phyloP scores from a whole-genome alignment of 2,113 vertebrate species.

The Pituophis catenifer region DNA sequence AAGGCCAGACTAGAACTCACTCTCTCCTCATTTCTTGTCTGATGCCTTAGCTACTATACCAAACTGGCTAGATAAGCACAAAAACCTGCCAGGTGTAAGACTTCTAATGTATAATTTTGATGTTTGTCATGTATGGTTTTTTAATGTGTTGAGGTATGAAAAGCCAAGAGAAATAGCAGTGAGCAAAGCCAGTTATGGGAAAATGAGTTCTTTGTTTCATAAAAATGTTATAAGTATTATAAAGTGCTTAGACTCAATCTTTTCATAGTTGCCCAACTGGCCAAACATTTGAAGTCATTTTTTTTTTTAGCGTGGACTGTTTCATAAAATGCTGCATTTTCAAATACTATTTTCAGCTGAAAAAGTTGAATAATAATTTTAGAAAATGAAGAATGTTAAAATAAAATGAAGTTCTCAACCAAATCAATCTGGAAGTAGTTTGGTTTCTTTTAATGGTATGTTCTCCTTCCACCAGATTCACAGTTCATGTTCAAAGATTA shows the following conservation, averaged over 20 bases:
- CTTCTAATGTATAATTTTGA: conserved; percentile 43
- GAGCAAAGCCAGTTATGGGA: conserved; percentile 56
- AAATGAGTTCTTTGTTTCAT: conserved; percentile 48
- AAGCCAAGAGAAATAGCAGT: conserved; percentile 56
- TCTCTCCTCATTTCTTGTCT: not conserved
- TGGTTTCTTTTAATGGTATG: not conserved
- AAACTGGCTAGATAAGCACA: conserved; percentile 6
- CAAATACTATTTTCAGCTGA: conserved; percentile 21
- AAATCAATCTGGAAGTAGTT: accelerated
- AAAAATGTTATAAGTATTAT: conserved; percentile 48
- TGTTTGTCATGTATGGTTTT: conserved; percentile 51
- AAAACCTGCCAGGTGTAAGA: conserved; percentile 44
- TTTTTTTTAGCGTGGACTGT: conserved; percentile 31
- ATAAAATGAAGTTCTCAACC: not conserved
- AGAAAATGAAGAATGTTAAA: not conserved
- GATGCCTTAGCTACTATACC: not conserved
- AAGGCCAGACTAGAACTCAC: not conserved
- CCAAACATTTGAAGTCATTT: conserved; percentile 61
- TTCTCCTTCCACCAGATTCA: not conserved
- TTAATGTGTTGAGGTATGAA: conserved; percentile 54
- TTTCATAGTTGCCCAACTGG: conserved; percentile 45
- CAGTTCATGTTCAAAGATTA: not conserved
- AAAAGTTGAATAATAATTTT: not conserved
- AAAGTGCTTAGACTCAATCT: conserved; percentile 56
- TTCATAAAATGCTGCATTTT: conserved; percentile 41